Base-by-base conservation (phyloP, 2,113 vertebrate genomes). In the Garra rufa region DNA sequence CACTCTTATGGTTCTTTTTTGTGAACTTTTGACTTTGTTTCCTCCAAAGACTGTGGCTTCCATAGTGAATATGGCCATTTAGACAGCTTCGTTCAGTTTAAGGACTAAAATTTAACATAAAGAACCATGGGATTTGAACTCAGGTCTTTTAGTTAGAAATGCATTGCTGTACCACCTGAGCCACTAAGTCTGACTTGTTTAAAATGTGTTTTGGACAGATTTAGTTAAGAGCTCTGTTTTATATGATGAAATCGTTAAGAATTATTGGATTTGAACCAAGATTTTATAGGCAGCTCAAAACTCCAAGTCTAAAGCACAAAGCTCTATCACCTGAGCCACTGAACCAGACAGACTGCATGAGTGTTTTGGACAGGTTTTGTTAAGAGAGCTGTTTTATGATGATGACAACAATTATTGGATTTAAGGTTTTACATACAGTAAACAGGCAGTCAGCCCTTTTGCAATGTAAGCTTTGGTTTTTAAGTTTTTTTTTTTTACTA, bases 261-360 rank as follows among this genome's bases (percentile, higher is more conserved):
- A 34, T 34, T 34, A 34, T 34, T 34, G 34, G 34, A 34, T 34
- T 34, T 34, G 34, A 34, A 34, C 34, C 34, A 34, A 34, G 34
- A 34, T 34, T 34, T 34, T 34, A 34, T 34, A 34, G 3, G 5
- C 34, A 34, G 34, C 34, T n/a, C n/a, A n/a, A n/a, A n/a, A n/a
- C n/a, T n/a, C n/a, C 1, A 19, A 6, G 1, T 17, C 4, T 46
- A 48, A 48, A 9, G 19, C 1, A 3, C 3, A 21, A 0, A 1
- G 7, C 2, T 21, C 1, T 21, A 9, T 1, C 19, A 21, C 19
- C 50, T 19, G 50, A 52, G 1, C 17, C 50, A 52, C 50, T 52
- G 50, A 52, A 17, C 19, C 17, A 0, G 17, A 8, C 17, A 21
- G 3, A 8, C 1, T 55, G 7, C 19, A 3, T 8, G 2, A 5